Evolutionary conservation across 2,797 vertebrate species (phyloP).

Genomic region (Sebastes jordani): DNA sequence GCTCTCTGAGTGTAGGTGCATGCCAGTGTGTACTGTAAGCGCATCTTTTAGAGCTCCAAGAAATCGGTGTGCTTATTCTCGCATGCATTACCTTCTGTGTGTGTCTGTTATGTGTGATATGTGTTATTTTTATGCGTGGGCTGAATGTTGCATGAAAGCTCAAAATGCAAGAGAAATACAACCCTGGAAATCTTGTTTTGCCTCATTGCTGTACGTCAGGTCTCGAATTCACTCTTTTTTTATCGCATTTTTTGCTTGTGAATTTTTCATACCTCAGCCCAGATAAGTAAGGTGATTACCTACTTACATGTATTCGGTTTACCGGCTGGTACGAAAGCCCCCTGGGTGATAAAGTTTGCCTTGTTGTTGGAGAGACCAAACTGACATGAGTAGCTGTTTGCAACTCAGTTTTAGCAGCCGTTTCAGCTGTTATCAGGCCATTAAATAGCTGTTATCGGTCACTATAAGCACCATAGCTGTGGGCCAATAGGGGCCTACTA

Average conservation of each 20-base stretch:
- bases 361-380: not conserved
- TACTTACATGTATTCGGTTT: conserved; percentile 27
- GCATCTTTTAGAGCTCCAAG: conserved; percentile 18
- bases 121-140: conserved; percentile 14
- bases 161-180: conserved; percentile 25
- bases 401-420: not conserved
- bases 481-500: no score
- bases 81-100: not conserved
- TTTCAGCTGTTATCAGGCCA: no score
- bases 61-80: conserved; percentile 19
- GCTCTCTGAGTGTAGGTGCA: not conserved
- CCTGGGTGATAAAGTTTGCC: conserved; percentile 16
- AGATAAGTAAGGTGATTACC: conserved; percentile 39
- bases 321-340: not conserved
- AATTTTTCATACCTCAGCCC: conserved; percentile 34
- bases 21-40: conserved; percentile 1
- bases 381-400: not conserved
- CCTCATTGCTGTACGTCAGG: conserved; percentile 4
- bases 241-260: not conserved
- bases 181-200: conserved; percentile 33
- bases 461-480: no score
- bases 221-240: conserved; percentile 13
- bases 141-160: conserved; percentile 31
- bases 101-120: not conserved
- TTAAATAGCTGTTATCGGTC: no score